These are phyloP conservation scores for human (Homo sapiens) DNA, from an alignment of 2,113 vertebrate genomes.

Conservation along the genomic window GRCh38 chr19:44556501-44557000, in stretches of 20 bases:
- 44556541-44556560: not conserved
- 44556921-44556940: not conserved
- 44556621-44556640: not conserved
- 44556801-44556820: not conserved
- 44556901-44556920: not conserved
- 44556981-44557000: not conserved
- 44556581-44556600: too few relatives aligned
- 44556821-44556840: not conserved
- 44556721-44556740: not conserved
- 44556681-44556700: not conserved
- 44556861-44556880: not conserved
- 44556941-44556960: not conserved
- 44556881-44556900: not conserved
- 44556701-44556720: not conserved
- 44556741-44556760: not conserved
- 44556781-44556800: not conserved
- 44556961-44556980: conserved; percentile 57
- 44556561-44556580: not conserved
- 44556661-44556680: not conserved
- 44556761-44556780: not conserved
- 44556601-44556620: not conserved
- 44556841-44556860: not conserved
- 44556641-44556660: not conserved
- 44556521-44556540: not conserved
- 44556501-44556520: not conserved